Evolutionary conservation across 2,797 vertebrate species (phyloP), one percentile per base, ranked within the genome.

Genomic region (Microctenopoma steveboyesi): DNA sequence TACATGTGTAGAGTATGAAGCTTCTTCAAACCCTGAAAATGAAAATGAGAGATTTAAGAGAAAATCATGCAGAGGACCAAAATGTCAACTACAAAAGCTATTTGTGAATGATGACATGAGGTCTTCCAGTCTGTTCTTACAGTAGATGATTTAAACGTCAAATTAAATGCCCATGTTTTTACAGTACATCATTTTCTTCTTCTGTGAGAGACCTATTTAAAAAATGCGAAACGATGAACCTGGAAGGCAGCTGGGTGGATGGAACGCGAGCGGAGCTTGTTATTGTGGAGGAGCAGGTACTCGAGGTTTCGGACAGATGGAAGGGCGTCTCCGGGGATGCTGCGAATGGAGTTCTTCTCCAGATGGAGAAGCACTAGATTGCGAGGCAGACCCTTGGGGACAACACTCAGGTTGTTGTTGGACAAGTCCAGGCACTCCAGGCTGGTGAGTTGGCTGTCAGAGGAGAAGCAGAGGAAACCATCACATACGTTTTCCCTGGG

Each of bases 201-300:
- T 2, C 22, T 64, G 27, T 11, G 52, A 45, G 60, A 40, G 33
- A 42, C 39, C 39, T 16, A 13, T 18, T 22, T 22, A 22, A 5
- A 35, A 35, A 27, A 40, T 2, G 16, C 25, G 54, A 25, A 53
- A 3, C 48, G 13, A 16, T 0, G 4, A 78, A 92, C 92, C 77
- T 83, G 95, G 91, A 99, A 99, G 57, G 97, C 96, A 39, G 83
- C 58, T 0, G 94, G 95, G 79, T 98, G 95, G 84, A 99, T 98
- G 73, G 95, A 95, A 2, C 93, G 92, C 0, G 97, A 96, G 47
- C 92, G 96, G 45, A 99, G 90, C 71, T 94, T 95, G 92, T 99
- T 99, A 82, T 98, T 97, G 83, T 99, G 97, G n/a, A 99, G 94
- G 7, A 99, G 93, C 75, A 99, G 93, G 88, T 99, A 99, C 85